Conservation (phyloP, 2,797 vertebrate species). For the Pangasius macronema region DNA sequence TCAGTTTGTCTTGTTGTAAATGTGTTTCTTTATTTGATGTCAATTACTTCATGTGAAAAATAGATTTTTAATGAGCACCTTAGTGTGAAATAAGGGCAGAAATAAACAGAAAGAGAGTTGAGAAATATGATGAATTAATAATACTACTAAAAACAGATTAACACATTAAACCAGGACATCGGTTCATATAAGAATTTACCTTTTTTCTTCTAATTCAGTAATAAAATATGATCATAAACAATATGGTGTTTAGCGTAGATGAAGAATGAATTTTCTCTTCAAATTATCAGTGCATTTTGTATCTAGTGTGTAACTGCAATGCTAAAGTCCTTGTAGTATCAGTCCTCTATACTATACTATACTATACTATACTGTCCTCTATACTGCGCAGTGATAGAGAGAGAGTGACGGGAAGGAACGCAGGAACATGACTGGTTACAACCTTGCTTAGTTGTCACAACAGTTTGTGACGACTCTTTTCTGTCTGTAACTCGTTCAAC, state of each 20-base stretch:
- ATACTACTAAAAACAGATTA: not conserved
- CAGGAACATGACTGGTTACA: conserved; percentile 35
- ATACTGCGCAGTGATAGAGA: conserved; percentile 37
- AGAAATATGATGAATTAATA: not conserved
- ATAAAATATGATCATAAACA: not conserved
- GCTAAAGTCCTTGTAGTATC: not conserved
- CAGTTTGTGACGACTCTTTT: not conserved
- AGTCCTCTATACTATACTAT: not conserved
- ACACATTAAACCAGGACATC: not conserved
- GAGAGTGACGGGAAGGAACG: not conserved
- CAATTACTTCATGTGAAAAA: not conserved
- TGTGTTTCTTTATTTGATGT: not conserved
- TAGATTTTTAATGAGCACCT: not conserved
- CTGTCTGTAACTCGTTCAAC: not conserved
- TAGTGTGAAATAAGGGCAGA: not conserved
- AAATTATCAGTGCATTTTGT: not conserved
- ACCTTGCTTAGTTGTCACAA: not conserved
- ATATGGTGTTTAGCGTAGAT: not conserved
- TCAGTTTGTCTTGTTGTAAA: not conserved
- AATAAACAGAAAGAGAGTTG: not conserved
- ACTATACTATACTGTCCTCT: not conserved
- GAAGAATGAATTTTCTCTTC: not conserved
- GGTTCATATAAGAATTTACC: not conserved
- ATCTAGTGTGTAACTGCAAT: not conserved
- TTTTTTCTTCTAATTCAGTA: not conserved